Evolutionary conservation across 2,888 invertebrate species (phyloP).

Genomic region (Orthosia gracilis): DNA sequence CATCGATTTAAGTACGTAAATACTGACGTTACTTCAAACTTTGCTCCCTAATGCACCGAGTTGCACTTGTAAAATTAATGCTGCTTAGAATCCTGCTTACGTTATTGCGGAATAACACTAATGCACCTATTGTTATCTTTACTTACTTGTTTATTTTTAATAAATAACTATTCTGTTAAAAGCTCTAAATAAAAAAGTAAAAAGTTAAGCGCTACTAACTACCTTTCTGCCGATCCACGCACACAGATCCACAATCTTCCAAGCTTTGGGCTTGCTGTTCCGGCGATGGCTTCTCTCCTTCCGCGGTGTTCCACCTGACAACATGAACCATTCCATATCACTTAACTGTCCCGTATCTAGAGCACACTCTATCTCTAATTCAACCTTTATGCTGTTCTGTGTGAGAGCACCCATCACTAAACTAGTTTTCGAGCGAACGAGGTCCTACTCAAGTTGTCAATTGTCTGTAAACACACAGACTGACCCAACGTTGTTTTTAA

Average conservation of each 20-base stretch:
- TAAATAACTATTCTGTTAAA: not conserved
- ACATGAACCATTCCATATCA: constrained; percentile 85
- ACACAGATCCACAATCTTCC: constrained; percentile 84
- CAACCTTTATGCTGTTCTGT: constrained; percentile 75
- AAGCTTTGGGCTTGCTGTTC: constrained; percentile 77
- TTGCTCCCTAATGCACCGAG: not conserved
- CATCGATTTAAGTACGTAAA: not conserved
- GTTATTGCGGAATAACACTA: not conserved
- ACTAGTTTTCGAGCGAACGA: constrained; percentile 18
- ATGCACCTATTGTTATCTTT: not conserved
- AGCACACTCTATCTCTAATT: constrained; percentile 83
- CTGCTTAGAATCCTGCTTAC: not conserved
- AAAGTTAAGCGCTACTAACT: constrained; percentile 49
- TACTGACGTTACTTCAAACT: constrained; percentile 12
- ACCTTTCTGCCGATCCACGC: constrained; percentile 89
- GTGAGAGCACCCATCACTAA: constrained; percentile 67
- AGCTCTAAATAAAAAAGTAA: constrained; percentile 2
- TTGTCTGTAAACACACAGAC: constrained; percentile 40
- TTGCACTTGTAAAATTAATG: not conserved
- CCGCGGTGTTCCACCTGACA: constrained; percentile 84
- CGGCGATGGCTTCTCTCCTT: constrained; percentile 79
- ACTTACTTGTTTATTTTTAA: no score
- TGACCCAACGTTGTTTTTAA: constrained; percentile 32
- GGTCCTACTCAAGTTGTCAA: constrained; percentile 27
- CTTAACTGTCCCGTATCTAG: constrained; percentile 76